Evolutionary conservation across 2,888 invertebrate species (phyloP).

Genomic region (Tenthredo distinguenda): DNA sequence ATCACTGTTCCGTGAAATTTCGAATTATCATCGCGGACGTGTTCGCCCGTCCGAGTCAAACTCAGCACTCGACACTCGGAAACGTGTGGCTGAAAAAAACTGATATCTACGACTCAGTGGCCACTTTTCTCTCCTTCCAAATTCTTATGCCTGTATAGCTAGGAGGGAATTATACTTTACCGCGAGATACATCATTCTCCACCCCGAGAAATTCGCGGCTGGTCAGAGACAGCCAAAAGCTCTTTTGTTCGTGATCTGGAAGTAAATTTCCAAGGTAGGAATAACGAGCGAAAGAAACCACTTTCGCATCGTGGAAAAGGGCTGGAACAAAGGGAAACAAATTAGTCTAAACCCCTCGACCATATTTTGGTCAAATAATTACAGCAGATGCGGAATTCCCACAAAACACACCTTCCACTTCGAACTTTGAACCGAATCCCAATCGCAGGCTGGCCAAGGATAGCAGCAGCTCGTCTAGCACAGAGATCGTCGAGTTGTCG

Average conservation of each 20-base stretch:
- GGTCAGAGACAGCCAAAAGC: conserved; percentile 8
- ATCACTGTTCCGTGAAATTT: conserved; percentile 3
- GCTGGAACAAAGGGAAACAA: neutral
- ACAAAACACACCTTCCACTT: neutral
- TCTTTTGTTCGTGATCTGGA: neutral
- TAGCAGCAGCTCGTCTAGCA: neutral
- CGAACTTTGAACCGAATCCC: neutral
- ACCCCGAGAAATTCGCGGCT: conserved; percentile 1
- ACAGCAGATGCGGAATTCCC: neutral
- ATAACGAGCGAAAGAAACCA: neutral
- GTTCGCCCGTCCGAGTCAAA: neutral
- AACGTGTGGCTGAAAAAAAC: neutral
- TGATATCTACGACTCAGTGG: neutral
- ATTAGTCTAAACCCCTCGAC: neutral
- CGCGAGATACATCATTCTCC: neutral
- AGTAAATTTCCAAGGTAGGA: neutral
- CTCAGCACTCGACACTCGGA: neutral
- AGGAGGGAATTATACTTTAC: neutral
- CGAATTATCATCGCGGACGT: conserved; percentile 9
- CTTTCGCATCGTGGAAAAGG: neutral
- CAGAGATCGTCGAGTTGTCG: neutral
- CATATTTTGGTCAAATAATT: neutral
- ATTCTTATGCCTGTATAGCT: neutral
- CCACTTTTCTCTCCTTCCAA: neutral
- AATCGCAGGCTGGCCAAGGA: neutral